These are phyloP conservation scores for Periplaneta americana DNA, from an alignment of 1,140 invertebrate species.

Conservation along the genomic window DNA sequence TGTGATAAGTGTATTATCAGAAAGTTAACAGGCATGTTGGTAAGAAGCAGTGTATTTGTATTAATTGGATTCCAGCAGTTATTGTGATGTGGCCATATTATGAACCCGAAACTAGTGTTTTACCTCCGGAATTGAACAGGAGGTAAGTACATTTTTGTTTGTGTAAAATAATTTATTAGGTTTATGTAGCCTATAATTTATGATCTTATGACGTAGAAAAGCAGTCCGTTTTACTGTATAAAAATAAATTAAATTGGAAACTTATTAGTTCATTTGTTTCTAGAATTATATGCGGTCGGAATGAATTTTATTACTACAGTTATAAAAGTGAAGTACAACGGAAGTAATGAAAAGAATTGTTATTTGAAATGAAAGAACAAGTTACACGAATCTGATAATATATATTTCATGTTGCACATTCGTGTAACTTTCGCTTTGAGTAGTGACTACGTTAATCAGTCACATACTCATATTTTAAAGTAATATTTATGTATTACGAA, in stretches of 20 bases:
- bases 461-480: not conserved
- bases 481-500: not conserved
- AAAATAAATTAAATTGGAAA: no score
- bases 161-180: no score
- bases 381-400: not conserved
- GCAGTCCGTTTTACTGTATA: no score
- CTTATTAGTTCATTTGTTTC: no score
- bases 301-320: no score
- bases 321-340: no score
- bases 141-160: constrained; percentile 57
- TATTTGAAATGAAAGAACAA: not conserved
- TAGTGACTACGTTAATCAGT: not conserved
- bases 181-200: no score
- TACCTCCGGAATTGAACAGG: constrained; percentile 74
- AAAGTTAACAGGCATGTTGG: not conserved
- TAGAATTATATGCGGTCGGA: no score
- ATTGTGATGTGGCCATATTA: constrained; percentile 60
- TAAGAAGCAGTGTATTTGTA: not conserved
- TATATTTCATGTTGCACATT: not conserved
- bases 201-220: no score
- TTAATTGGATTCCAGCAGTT: not conserved
- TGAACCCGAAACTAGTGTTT: constrained; percentile 66
- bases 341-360: no score
- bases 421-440: not conserved
- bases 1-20: not conserved